Conservation (phyloP, 2,113 vertebrate genomes). For the Silurus meridionalis region DNA sequence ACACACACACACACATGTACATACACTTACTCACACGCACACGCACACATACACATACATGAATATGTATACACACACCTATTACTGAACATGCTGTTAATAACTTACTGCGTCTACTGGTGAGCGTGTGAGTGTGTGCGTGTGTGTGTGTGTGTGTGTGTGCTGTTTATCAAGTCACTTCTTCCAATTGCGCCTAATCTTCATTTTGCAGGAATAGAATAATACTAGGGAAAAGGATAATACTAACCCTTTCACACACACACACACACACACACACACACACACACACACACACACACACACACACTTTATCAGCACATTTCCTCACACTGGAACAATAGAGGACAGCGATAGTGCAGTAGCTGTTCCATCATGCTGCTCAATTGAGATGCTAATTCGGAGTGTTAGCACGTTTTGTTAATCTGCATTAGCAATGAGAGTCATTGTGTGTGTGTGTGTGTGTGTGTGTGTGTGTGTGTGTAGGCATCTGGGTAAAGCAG, state of each 20-base stretch:
- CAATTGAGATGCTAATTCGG: constrained; percentile 72
- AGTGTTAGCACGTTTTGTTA: constrained; percentile 13
- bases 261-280: constrained; percentile 4
- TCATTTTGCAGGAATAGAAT: background rate
- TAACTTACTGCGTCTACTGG: too few relatives aligned
- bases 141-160: too few relatives aligned
- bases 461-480: too few relatives aligned
- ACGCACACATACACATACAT: background rate
- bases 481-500: constrained; percentile 9
- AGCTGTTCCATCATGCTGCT: constrained; percentile 64
- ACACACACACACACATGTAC: background rate
- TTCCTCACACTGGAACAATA: constrained; percentile 41
- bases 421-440: constrained; percentile 17
- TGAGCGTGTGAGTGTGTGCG: too few relatives aligned
- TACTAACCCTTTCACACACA: constrained; percentile 1
- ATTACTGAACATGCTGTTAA: too few relatives aligned
- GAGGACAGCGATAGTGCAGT: constrained; percentile 53
- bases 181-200: constrained; percentile 6
- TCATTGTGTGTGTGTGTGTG: constrained; percentile 39
- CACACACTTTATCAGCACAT: constrained; percentile 25
- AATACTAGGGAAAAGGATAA: background rate
- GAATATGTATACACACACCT: too few relatives aligned
- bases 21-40: constrained; percentile 10
- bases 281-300: constrained; percentile 17
- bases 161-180: background rate